A percentile compares a stretch with the other conserved stretches of the same genome.
Conservation (phyloP, 2,113 vertebrate genomes). For the Chloroceryle aenea region DNA sequence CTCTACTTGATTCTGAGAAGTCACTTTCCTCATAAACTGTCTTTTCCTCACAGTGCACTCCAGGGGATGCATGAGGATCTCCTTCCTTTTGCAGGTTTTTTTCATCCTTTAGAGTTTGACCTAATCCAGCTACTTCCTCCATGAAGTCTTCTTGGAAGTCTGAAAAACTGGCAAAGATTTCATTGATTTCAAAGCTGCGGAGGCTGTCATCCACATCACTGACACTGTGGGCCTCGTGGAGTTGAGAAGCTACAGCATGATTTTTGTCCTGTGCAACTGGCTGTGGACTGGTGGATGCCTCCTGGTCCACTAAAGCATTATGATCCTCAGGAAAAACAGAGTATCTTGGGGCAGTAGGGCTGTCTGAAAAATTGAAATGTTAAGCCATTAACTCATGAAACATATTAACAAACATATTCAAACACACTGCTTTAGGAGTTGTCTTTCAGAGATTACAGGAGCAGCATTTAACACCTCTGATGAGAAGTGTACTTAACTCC, state of each 20-base stretch:
- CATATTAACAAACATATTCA: not conserved
- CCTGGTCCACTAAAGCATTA: not conserved
- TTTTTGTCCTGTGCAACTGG: not conserved
- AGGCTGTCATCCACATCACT: conserved; percentile 62
- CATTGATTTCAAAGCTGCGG: conserved; percentile 75
- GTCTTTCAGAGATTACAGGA: not conserved
- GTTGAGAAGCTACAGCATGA: not conserved
- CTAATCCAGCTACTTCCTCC: not conserved
- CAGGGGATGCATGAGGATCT: not conserved
- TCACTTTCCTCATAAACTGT: not conserved
- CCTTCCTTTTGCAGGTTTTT: not conserved
- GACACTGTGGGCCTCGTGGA: not conserved
- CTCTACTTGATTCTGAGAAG: not conserved
- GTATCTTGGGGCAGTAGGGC: not conserved
- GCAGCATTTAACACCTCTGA: not conserved
- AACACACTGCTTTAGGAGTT: not conserved
- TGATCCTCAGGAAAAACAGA: not conserved
- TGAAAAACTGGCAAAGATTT: conserved; percentile 65
- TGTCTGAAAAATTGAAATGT: conserved; percentile 2
- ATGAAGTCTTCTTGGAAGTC: not conserved
- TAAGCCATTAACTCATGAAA: not conserved
- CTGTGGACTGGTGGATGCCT: not conserved
- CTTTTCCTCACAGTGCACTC: not conserved
- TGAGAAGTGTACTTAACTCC: not conserved
- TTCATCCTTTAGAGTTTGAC: not conserved